These are phyloP conservation scores for Calephelis nemesis DNA, from an alignment of 1,140 invertebrate species.

Conservation along the genomic window DNA sequence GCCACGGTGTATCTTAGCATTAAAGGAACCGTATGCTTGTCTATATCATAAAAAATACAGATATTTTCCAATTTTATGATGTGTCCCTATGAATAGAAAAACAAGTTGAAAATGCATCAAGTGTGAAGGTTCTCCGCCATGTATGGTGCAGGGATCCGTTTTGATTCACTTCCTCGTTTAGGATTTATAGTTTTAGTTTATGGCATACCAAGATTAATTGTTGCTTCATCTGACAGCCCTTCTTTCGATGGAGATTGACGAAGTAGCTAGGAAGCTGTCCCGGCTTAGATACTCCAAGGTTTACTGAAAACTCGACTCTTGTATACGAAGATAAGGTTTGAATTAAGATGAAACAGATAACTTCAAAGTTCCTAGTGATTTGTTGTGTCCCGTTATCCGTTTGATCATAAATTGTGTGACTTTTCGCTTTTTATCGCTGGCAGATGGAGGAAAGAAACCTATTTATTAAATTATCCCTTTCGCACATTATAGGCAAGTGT, in stretches of 20 bases:
- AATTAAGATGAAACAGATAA: background rate
- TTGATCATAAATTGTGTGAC: background rate
- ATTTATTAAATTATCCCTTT: background rate
- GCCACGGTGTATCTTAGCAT: too few relatives aligned
- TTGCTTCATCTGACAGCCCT: constrained; percentile 10
- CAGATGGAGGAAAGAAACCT: background rate
- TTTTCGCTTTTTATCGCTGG: background rate
- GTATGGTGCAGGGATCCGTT: background rate
- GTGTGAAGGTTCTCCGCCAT: background rate
- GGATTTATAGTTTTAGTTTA: constrained; percentile 15
- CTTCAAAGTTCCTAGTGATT: background rate
- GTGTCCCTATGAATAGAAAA: too few relatives aligned
- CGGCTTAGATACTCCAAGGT: background rate
- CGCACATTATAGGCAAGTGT: too few relatives aligned
- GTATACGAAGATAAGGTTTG: background rate
- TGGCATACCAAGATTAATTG: constrained; percentile 14
- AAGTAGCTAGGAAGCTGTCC: constrained; percentile 2
- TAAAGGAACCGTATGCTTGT: too few relatives aligned
- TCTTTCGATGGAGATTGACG: constrained; percentile 14
- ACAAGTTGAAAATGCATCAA: background rate
- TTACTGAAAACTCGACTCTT: background rate
- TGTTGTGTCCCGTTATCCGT: background rate
- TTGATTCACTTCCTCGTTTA: constrained; percentile 6
- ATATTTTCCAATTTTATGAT: too few relatives aligned
- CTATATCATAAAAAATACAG: too few relatives aligned